Percentiles rank a stretch among this genome's conserved stretches.
phyloP scores from a whole-genome alignment of 2,113 vertebrate genomes.

The Siniperca knerii region DNA sequence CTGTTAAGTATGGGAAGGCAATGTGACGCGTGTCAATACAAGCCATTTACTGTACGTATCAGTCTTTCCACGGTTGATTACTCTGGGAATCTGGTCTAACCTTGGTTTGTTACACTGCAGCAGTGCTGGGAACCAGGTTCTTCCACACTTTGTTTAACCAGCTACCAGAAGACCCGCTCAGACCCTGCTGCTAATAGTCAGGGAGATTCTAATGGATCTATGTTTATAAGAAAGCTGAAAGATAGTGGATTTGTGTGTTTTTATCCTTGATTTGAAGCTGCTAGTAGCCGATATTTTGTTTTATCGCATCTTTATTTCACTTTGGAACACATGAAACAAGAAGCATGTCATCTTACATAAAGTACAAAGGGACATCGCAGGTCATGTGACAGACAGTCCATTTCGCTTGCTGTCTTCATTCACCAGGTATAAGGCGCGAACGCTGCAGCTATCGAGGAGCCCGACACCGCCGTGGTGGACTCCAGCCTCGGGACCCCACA shows the following conservation, averaged over 20 bases:
- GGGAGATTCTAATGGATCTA: not conserved
- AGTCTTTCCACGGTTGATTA: not conserved
- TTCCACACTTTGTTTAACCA: not conserved
- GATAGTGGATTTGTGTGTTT: not conserved
- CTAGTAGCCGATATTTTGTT: too few species aligned
- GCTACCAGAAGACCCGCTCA: not conserved
- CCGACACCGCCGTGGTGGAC: conserved; percentile 84
- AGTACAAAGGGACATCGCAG: not conserved
- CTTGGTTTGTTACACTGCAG: not conserved
- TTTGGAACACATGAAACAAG: not conserved
- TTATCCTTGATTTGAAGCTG: too few species aligned
- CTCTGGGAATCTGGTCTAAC: not conserved
- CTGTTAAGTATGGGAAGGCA: not conserved
- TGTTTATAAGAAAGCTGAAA: not conserved
- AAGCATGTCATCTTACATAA: not conserved
- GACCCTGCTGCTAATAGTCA: not conserved
- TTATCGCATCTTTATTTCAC: too few species aligned
- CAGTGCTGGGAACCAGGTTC: not conserved
- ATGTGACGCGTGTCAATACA: not conserved
- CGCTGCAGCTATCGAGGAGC: conserved; percentile 90
- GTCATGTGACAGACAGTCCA: too few species aligned
- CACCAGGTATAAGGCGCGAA: conserved; percentile 90
- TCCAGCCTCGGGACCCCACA: conserved; percentile 75
- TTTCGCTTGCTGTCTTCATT: not conserved
- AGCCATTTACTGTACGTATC: not conserved